phyloP scores from a whole-genome alignment of 2,113 vertebrate species.

The Arothron firmamentum region DNA sequence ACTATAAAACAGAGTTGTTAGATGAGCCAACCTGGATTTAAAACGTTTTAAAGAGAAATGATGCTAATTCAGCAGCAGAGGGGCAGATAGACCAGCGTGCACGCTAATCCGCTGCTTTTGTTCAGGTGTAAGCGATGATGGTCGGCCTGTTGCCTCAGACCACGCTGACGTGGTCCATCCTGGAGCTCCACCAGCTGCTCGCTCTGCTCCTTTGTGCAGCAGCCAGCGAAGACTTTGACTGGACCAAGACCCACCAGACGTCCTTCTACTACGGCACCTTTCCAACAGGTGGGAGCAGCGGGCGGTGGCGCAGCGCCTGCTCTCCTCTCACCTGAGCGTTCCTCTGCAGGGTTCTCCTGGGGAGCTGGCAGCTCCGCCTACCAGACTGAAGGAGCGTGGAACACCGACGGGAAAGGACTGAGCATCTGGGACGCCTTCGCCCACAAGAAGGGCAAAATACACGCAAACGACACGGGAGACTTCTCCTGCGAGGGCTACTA shows the following conservation, averaged over 20 bases:
- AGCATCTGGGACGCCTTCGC: slow-evolving; percentile 89
- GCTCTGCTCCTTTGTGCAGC: slow-evolving; percentile 49
- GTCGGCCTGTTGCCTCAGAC: slow-evolving; percentile 25
- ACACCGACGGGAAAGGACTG: slow-evolving; percentile 83
- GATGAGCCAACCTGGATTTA: too few species aligned
- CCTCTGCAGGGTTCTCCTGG: slow-evolving; percentile 82
- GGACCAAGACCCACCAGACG: slow-evolving; percentile 76
- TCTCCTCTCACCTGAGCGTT: background rate
- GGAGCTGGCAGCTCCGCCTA: slow-evolving; percentile 88
- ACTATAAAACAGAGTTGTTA: background rate
- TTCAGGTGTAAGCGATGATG: slow-evolving; percentile 49
- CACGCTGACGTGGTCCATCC: slow-evolving; percentile 22
- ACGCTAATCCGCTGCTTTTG: background rate
- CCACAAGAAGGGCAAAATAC: slow-evolving; percentile 75
- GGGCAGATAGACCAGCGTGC: too few species aligned
- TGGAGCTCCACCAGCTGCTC: slow-evolving; percentile 57
- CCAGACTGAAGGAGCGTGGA: slow-evolving; percentile 90
- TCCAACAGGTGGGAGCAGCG: slow-evolving; percentile 75
- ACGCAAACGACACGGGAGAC: slow-evolving; percentile 78
- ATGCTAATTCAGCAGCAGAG: too few species aligned
- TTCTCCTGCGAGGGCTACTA: slow-evolving; percentile 83
- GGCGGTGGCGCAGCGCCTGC: too few species aligned
- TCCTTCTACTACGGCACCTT: slow-evolving; percentile 87
- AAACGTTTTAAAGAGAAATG: too few species aligned
- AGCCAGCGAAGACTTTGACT: slow-evolving; percentile 68